Evolutionary conservation across 1,140 invertebrate species (phyloP).

Genomic region (Odontomachus brunneus): DNA sequence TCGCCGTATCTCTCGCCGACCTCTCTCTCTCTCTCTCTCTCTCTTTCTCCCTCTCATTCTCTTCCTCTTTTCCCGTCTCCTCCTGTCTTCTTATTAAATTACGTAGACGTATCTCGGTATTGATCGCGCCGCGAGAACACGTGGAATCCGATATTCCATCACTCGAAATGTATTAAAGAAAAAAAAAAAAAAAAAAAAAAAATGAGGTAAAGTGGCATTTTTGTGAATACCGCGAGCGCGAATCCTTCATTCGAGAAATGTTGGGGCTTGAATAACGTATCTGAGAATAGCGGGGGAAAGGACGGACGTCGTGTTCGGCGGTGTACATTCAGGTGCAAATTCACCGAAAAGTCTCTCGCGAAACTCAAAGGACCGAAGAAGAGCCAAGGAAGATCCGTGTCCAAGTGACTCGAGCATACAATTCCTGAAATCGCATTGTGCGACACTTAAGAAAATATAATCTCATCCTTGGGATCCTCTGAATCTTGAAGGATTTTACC

Average conservation of each 20-base stretch:
- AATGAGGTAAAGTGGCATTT: too few relatives aligned
- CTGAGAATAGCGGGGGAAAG: not conserved
- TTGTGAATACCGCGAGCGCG: not conserved
- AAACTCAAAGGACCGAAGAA: conserved; percentile 11
- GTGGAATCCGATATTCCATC: too few relatives aligned
- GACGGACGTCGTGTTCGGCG: not conserved
- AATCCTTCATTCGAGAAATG: not conserved
- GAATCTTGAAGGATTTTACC: too few relatives aligned
- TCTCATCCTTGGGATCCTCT: too few relatives aligned
- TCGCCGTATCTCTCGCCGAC: conserved; percentile 64
- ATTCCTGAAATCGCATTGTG: conserved; percentile 19
- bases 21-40: conserved; percentile 42
- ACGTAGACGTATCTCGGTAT: too few relatives aligned
- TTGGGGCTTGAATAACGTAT: conserved; percentile 3
- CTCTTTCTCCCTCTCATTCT: conserved; percentile 52
- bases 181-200: too few relatives aligned
- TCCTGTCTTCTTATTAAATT: not conserved
- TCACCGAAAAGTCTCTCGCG: conserved; percentile 23
- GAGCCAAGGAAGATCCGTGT: not conserved
- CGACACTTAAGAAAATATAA: too few relatives aligned
- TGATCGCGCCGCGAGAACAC: too few relatives aligned
- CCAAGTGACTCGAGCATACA: not conserved
- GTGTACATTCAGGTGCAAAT: conserved; percentile 25
- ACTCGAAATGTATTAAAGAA: too few relatives aligned
- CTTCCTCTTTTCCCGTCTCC: not conserved